Evolutionary conservation across 1,140 invertebrate genomes (phyloP).

Genomic region (Physella acuta): DNA sequence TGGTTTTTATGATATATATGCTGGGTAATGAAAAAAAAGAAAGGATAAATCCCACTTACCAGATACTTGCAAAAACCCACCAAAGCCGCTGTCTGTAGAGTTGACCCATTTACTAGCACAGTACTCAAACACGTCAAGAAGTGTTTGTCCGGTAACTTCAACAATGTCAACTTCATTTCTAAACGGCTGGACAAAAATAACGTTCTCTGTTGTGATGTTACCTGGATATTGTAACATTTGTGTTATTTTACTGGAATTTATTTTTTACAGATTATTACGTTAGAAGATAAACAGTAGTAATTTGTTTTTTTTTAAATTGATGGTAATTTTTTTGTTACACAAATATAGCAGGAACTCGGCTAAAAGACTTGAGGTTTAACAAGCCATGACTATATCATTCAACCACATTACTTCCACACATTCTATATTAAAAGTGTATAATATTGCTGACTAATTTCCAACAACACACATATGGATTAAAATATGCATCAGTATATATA

Average conservation of each 20-base stretch:
- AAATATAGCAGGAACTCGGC: too few species aligned
- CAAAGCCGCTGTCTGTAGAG: slow-evolving; percentile 62
- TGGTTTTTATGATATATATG: too few species aligned
- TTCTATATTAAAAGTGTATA: too few species aligned
- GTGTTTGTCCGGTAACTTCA: slow-evolving; percentile 67
- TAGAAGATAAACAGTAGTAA: not conserved
- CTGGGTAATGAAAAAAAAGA: too few species aligned
- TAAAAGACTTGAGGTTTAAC: too few species aligned
- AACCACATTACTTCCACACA: too few species aligned
- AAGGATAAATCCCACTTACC: slow-evolving; percentile 43
- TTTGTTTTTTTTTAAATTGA: not conserved
- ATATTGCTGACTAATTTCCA: too few species aligned
- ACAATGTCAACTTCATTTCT: slow-evolving; percentile 71
- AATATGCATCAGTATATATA: too few species aligned
- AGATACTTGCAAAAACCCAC: slow-evolving; percentile 69
- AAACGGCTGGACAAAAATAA: slow-evolving; percentile 72
- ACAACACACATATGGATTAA: too few species aligned
- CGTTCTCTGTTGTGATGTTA: slow-evolving; percentile 69
- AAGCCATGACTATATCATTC: too few species aligned
- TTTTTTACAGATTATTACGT: not conserved
- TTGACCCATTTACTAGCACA: slow-evolving; percentile 60
- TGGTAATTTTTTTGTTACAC: not conserved
- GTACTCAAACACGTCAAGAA: slow-evolving; percentile 68
- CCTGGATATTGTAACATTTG: slow-evolving; percentile 41
- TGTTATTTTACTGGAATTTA: not conserved